A percentile compares a stretch with the other conserved stretches of the same genome.
phyloP scores from a whole-genome alignment of 2,888 invertebrate species.

The Psococerastis gibbosa region DNA sequence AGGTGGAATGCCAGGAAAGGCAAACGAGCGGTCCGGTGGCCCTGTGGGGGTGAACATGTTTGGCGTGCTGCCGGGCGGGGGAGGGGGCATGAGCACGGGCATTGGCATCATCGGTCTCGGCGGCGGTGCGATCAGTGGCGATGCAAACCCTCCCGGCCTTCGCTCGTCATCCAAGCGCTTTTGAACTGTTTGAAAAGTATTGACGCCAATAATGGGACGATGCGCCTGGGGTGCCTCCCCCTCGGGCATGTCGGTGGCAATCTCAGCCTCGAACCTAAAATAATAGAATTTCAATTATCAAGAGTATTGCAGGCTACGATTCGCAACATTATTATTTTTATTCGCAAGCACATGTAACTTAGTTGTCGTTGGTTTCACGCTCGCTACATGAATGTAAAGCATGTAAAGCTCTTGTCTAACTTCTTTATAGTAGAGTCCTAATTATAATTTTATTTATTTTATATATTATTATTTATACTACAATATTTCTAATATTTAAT shows the following conservation, averaged over 20 bases:
- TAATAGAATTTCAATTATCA: too few relatives aligned
- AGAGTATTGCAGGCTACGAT: too few relatives aligned
- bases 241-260: constrained; percentile 38
- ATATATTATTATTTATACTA: too few relatives aligned
- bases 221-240: constrained; percentile 31
- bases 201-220: constrained; percentile 47
- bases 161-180: constrained; percentile 40
- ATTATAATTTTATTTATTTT: too few relatives aligned
- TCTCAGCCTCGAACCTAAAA: constrained; percentile 80
- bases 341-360: too few relatives aligned
- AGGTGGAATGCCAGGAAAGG: constrained; percentile 15
- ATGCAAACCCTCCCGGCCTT: constrained; percentile 8
- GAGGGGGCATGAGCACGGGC: constrained; percentile 15
- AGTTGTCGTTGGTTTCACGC: too few relatives aligned
- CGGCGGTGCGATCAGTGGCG: constrained; percentile 8
- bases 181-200: constrained; percentile 50
- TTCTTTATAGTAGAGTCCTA: too few relatives aligned
- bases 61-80: constrained; percentile 22
- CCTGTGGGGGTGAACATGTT: constrained; percentile 22
- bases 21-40: constrained; percentile 23
- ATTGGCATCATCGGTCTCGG: constrained; percentile 14
- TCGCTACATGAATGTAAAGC: too few relatives aligned
- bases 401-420: too few relatives aligned
- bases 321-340: too few relatives aligned
- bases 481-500: too few relatives aligned